Percentiles rank a stretch among this genome's conserved stretches.
Evolutionary conservation across 2,113 vertebrate species (phyloP).

Genomic region (Notarius quadriscutis): DNA sequence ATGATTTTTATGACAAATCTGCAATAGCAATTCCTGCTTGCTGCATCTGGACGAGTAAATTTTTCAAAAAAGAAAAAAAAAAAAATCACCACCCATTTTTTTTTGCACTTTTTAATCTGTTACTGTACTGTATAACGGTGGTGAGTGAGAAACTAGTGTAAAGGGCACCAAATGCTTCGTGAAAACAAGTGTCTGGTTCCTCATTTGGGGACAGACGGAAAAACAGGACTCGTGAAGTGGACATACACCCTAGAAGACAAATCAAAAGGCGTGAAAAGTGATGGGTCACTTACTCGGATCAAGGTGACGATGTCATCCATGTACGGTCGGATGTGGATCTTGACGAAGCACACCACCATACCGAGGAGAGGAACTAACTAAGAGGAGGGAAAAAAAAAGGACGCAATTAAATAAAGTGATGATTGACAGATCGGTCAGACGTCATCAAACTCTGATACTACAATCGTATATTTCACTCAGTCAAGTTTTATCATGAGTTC

Average conservation of each 20-base stretch:
- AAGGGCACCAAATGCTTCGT: neutral
- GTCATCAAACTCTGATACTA: slow-evolving; percentile 3
- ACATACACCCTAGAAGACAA: neutral
- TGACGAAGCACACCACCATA: slow-evolving; percentile 97
- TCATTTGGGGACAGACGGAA: neutral
- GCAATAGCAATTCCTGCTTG: slow-evolving; percentile 65
- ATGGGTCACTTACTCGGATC: slow-evolving; percentile 85
- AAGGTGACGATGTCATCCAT: slow-evolving; percentile 99
- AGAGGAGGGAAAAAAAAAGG: slow-evolving; percentile 21
- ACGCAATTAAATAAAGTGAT: neutral
- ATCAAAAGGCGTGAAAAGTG: slow-evolving; percentile 1
- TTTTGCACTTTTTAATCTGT: slow-evolving; percentile 7
- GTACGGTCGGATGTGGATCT: slow-evolving; percentile 97
- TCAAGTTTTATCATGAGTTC: slow-evolving; percentile 23
- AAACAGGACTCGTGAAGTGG: neutral
- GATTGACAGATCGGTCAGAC: neutral
- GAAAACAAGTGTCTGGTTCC: neutral
- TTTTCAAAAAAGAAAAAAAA: slow-evolving; percentile 54
- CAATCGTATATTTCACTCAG: neutral
- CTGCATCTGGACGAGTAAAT: slow-evolving; percentile 60
- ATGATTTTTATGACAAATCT: slow-evolving; percentile 52
- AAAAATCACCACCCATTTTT: slow-evolving; percentile 67
- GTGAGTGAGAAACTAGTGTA: neutral
- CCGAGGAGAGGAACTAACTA: slow-evolving; percentile 93
- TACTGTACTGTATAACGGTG: neutral